Evolutionary conservation across 1,140 invertebrate species (phyloP).

Genomic region (Pogonomyrmex californicus): DNA sequence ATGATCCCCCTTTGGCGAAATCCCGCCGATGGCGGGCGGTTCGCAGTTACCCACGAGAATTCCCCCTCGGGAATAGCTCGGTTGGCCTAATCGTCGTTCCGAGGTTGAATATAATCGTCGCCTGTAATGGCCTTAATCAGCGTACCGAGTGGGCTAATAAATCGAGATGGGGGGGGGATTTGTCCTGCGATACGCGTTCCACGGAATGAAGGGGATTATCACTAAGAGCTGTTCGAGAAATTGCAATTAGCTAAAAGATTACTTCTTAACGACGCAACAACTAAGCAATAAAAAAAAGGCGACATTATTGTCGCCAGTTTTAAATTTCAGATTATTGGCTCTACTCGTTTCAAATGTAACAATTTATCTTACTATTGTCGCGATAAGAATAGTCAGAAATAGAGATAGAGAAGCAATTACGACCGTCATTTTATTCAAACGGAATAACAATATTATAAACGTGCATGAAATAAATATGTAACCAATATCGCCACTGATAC

Average conservation of each 20-base stretch:
- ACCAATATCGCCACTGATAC: background rate
- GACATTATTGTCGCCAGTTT: background rate
- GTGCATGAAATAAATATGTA: background rate
- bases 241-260: background rate
- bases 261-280: background rate
- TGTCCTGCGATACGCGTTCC: background rate
- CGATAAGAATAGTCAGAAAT: background rate
- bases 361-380: background rate
- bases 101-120: conserved; percentile 9
- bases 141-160: conserved; percentile 3
- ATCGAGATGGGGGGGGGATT: background rate
- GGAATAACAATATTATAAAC: background rate
- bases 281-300: background rate
- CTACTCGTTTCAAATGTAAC: background rate
- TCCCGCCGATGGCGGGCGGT: background rate
- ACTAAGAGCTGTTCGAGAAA: background rate
- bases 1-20: background rate
- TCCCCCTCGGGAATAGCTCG: conserved; percentile 1
- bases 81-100: conserved; percentile 28
- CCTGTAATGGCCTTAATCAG: conserved; percentile 23
- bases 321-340: background rate
- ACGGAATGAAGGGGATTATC: background rate
- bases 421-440: conserved; percentile 1
- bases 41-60: background rate
- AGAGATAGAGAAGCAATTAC: background rate